Base-by-base conservation (phyloP, 2,888 invertebrate genomes). In the Epinotia demarniana region DNA sequence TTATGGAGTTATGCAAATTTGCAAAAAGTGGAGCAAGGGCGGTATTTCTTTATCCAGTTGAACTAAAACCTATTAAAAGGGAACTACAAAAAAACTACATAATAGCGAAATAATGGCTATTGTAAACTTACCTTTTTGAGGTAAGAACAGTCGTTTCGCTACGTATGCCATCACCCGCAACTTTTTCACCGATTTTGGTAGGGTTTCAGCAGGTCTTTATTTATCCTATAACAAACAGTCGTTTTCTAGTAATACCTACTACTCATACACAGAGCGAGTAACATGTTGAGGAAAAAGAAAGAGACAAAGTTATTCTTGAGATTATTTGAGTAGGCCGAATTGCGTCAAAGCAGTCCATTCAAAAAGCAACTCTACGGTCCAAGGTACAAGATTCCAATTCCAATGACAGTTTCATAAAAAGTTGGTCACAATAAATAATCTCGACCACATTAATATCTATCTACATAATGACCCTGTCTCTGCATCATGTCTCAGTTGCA, bases 1-100 rank as follows among this genome's bases (percentile, higher is more conserved):
- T 57, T 27, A 72, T 71, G 67, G 55, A 13, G 43, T n/a, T 67
- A 67, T 57, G 71, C 72, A 72, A 75, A 75, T 67, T 72, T 57
- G 33, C 23, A 57, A 62, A 73, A 74, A 70, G 57, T 27, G 8
- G n/a, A 68, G 68, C 62, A 58, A 69, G 18, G 11, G 55, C 53
- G 18, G 33, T 12, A 2, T 57, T 49, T 57, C 58, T 64, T 66
- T 58, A 16, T 9, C 19, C 27, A 18, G 5, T 33, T 55, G 27
- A 58, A 58, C 18, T 27, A 27, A 13, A 0, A 16, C 16, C 16
- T 19, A 19, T 19, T 66, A 23, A 33, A 33, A 2, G n/a, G 27
- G 5, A 49, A 53, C 12, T 23, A n/a, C 0, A n/a, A 53, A 33
- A 33, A n/a, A 27, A n/a, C n/a, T n/a, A n/a, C n/a, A n/a, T 13